Evolutionary conservation across 2,113 vertebrate genomes (phyloP).

Genomic region (Galemys pyrenaicus): DNA sequence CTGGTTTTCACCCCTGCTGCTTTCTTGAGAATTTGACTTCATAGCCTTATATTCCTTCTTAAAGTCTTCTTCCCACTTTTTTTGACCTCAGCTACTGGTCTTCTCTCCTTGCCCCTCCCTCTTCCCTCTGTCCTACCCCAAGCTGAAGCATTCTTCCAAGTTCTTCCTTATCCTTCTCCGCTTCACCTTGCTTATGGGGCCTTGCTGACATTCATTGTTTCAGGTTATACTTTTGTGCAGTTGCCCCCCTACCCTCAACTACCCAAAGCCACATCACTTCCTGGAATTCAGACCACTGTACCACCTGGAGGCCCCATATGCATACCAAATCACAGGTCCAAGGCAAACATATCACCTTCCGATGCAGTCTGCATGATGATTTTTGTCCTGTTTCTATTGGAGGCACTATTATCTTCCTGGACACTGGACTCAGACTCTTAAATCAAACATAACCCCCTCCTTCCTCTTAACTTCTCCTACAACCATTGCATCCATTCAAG

Average conservation of each 20-base stretch:
- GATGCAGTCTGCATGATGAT: neutral
- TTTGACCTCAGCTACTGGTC: neutral
- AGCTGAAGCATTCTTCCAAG: neutral
- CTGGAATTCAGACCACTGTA: neutral
- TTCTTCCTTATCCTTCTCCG: neutral
- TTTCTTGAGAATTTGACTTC: neutral
- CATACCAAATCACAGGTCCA: neutral
- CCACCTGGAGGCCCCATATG: neutral
- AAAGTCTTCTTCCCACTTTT: neutral
- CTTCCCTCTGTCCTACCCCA: neutral
- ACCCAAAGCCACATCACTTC: neutral
- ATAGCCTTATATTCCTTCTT: neutral
- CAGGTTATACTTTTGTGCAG: neutral
- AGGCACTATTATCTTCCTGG: neutral
- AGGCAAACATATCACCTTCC: neutral
- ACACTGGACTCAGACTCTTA: neutral
- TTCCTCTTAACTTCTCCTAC: neutral
- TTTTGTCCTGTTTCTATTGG: neutral
- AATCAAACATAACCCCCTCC: neutral
- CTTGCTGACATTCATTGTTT: neutral
- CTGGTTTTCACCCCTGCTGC: neutral
- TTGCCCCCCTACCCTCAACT: neutral
- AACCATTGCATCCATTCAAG: neutral
- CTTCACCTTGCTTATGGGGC: neutral
- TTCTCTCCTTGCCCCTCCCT: neutral